Conservation (phyloP, 2,113 vertebrate species). For the Esox niger region DNA sequence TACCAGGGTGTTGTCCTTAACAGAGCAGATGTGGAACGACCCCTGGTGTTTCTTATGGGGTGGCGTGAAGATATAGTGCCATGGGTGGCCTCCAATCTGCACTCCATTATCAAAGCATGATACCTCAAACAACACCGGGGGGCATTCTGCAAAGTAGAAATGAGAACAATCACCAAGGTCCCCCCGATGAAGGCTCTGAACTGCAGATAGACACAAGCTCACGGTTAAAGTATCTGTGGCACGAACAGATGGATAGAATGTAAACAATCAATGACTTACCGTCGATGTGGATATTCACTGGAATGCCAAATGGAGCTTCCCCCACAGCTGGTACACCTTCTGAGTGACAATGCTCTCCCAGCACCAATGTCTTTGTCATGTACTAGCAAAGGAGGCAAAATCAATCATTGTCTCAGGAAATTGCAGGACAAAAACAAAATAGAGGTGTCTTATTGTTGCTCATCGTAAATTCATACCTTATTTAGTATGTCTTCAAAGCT, state of each 20-base stretch:
- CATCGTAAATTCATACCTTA: constrained; percentile 71
- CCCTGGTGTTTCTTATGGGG: constrained; percentile 85
- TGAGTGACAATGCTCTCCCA: constrained; percentile 84
- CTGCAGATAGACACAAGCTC: not conserved
- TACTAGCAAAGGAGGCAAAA: constrained; percentile 76
- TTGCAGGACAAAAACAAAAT: no score
- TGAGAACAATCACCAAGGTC: constrained; percentile 23
- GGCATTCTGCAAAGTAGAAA: constrained; percentile 73
- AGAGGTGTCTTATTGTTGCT: not conserved
- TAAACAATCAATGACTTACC: constrained; percentile 65
- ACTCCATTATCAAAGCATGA: constrained; percentile 84
- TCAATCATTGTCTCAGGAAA: no score
- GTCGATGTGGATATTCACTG: constrained; percentile 91
- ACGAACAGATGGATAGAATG: not conserved
- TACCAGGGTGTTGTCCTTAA: constrained; percentile 88
- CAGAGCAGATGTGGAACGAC: constrained; percentile 87
- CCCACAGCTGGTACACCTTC: constrained; percentile 83
- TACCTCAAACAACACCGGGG: constrained; percentile 88
- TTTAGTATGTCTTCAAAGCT: constrained; percentile 86
- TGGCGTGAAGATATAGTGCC: constrained; percentile 95
- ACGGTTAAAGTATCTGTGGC: not conserved
- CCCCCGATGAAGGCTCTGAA: not conserved
- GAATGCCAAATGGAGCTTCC: constrained; percentile 87
- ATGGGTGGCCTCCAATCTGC: constrained; percentile 93
- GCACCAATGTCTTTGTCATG: constrained; percentile 75